Evolutionary conservation across 2,113 vertebrate species (phyloP).

Genomic region (Arothron firmamentum): DNA sequence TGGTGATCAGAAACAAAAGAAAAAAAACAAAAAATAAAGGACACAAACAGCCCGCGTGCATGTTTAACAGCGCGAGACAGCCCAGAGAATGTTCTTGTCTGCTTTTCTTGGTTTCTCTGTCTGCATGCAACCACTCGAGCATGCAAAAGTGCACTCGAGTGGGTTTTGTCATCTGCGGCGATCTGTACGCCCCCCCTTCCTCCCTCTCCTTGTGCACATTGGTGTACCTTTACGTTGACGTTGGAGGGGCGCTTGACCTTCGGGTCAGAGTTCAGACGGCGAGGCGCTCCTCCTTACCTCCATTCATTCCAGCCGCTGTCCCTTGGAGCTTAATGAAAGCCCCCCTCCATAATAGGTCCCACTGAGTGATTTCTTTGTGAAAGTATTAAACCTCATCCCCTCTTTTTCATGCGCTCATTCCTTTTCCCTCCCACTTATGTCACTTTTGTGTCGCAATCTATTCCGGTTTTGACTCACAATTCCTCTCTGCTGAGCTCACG

Average conservation of each 20-base stretch:
- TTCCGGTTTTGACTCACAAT: conserved; percentile 14
- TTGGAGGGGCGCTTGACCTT: conserved; percentile 48
- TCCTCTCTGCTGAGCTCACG: conserved; percentile 4
- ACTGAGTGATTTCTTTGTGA: conserved; percentile 50
- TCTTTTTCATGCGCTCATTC: conserved; percentile 20
- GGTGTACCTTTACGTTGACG: conserved; percentile 46
- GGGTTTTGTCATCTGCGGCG: conserved; percentile 43
- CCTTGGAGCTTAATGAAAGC: conserved; percentile 56
- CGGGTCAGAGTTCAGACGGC: conserved; percentile 53
- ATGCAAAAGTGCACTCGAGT: conserved; percentile 42
- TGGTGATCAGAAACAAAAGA: too few species aligned
- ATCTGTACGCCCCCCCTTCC: conserved; percentile 19
- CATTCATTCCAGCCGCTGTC: conserved; percentile 40
- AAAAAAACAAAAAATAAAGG: too few species aligned
- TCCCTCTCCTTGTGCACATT: conserved; percentile 22
- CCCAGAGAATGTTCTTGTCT: conserved; percentile 31
- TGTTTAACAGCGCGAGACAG: conserved; percentile 17
- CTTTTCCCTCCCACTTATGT: conserved; percentile 28
- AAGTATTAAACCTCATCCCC: conserved; percentile 33
- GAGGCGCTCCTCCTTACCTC: conserved; percentile 28
- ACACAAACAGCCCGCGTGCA: not conserved
- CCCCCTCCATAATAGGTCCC: conserved; percentile 32
- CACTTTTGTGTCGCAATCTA: conserved; percentile 18
- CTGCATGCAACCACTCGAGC: conserved; percentile 31
- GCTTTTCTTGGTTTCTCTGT: conserved; percentile 28